These are phyloP conservation scores for Axinella damicornis DNA, from an alignment of 37 sponge, comb jelly and placozoan species.

Conservation along the genomic window DNA sequence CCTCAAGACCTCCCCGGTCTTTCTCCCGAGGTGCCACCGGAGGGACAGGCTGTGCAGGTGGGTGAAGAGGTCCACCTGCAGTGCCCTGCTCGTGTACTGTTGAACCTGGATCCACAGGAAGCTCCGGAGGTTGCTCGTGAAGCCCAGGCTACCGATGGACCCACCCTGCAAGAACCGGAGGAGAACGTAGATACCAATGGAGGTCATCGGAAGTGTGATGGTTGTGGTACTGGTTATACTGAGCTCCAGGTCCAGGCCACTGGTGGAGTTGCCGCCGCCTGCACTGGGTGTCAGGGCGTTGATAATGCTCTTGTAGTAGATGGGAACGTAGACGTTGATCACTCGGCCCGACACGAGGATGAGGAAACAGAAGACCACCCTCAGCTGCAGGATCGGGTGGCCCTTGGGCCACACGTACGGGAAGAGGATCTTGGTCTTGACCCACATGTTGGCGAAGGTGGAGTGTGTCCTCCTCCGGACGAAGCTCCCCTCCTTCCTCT, in stretches of 20 bases:
- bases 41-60: constrained; percentile 96
- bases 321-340: constrained; percentile 93
- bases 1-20: constrained; percentile 96
- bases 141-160: constrained; percentile 81
- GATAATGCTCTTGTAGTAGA: constrained; percentile 94
- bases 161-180: constrained; percentile 87
- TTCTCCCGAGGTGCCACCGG: constrained; percentile 95
- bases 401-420: constrained; percentile 97
- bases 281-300: constrained; percentile 60
- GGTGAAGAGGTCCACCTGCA: constrained; percentile 81
- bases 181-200: constrained; percentile 73
- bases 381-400: constrained; percentile 80
- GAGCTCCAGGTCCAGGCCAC: constrained; percentile 7
- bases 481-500: constrained; percentile 39
- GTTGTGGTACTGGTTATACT: constrained; percentile 20
- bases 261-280: background rate
- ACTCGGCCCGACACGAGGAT: constrained; percentile 82
- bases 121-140: constrained; percentile 78
- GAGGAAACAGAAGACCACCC: constrained; percentile 83
- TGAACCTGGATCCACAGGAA: constrained; percentile 94
- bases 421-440: constrained; percentile 73
- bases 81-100: constrained; percentile 89
- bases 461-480: constrained; percentile 54
- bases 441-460: constrained; percentile 74
- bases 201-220: constrained; percentile 49